Conservation (phyloP, 1,140 invertebrate genomes). For the Drosophila sp. region DNA sequence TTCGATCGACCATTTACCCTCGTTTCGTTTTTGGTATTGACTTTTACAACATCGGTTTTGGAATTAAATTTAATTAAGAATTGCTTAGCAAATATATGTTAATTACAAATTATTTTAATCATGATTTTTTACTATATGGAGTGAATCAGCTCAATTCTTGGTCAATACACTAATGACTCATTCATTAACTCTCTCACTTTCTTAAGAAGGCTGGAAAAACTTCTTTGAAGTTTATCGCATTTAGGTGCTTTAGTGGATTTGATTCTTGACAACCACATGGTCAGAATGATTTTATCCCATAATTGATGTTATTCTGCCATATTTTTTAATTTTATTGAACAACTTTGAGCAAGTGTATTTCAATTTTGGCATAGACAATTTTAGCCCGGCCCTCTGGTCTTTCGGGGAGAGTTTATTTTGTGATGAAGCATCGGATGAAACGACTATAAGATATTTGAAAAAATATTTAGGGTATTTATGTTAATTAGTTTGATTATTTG, state of each 20-base stretch:
- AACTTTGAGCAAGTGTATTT: neutral
- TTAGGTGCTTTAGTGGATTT: too few relatives aligned
- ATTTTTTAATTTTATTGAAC: too few relatives aligned
- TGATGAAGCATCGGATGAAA: neutral
- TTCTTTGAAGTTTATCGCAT: neutral
- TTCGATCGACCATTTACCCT: slow-evolving; percentile 1
- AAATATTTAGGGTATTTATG: slow-evolving; percentile 2
- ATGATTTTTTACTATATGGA: neutral
- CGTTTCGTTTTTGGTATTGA: neutral
- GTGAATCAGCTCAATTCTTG: slow-evolving; percentile 9
- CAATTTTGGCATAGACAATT: neutral
- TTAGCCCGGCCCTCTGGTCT: slow-evolving; percentile 1
- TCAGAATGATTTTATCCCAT: too few relatives aligned
- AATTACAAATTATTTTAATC: slow-evolving; percentile 23
- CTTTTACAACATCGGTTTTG: slow-evolving; percentile 6
- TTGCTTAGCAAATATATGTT: slow-evolving; percentile 30
- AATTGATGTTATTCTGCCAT: too few relatives aligned
- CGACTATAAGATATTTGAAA: neutral
- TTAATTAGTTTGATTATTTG: slow-evolving; percentile 5
- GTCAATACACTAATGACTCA: slow-evolving; percentile 5
- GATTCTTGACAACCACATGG: too few relatives aligned
- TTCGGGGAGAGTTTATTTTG: neutral
- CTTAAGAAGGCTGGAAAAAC: neutral
- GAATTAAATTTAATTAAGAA: slow-evolving; percentile 1
- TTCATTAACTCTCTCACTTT: neutral